Conservation (phyloP, 2,888 invertebrate genomes). For the Drosophila hawaiiensis region DNA sequence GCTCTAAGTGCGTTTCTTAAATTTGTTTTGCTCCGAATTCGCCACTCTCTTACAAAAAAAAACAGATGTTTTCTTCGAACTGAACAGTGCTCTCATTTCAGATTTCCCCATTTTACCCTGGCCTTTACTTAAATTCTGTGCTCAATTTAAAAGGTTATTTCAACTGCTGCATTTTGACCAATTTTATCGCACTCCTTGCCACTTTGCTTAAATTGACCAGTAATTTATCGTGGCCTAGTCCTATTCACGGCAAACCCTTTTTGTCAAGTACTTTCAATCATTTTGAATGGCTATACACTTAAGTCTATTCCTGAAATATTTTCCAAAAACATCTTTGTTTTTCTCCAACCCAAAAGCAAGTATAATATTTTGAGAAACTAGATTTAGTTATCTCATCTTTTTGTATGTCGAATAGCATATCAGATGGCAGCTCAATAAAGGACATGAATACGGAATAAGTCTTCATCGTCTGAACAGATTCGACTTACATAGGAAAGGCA, state of each 20-base stretch:
- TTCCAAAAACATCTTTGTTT: background rate
- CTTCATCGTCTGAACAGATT: background rate
- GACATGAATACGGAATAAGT: background rate
- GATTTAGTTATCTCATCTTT: background rate
- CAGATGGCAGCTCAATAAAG: background rate
- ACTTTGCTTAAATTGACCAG: background rate
- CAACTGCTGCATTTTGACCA: background rate
- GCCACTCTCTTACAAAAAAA: background rate
- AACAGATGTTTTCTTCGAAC: constrained; percentile 33
- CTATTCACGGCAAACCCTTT: background rate
- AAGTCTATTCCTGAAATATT: constrained; percentile 4
- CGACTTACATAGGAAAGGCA: background rate
- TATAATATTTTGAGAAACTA: background rate
- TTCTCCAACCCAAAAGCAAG: background rate
- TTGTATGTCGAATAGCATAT: background rate
- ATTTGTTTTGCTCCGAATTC: constrained; percentile 45
- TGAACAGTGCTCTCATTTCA: constrained; percentile 16
- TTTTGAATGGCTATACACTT: constrained; percentile 5
- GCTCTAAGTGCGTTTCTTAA: constrained; percentile 61
- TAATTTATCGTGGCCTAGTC: background rate
- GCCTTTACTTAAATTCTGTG: constrained; percentile 41
- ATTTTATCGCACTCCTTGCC: background rate
- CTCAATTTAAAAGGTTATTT: constrained; percentile 1
- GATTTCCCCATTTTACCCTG: constrained; percentile 22
- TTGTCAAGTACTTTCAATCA: constrained; percentile 9